These are phyloP conservation scores for Plodia interpunctella DNA, from an alignment of 1,140 invertebrate species.

Conservation along the genomic window DNA sequence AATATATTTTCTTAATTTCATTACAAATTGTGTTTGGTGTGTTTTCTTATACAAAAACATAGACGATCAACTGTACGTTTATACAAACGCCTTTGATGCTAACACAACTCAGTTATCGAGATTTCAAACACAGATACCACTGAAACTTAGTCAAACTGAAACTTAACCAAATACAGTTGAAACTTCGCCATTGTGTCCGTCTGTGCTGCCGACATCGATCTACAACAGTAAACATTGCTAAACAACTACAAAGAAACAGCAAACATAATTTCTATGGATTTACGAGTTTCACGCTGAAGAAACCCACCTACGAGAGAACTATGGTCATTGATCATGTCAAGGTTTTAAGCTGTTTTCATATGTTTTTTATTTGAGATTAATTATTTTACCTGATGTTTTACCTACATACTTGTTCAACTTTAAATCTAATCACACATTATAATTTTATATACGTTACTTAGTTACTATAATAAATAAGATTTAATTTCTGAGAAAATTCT, in stretches of 20 bases:
- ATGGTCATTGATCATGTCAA: background rate
- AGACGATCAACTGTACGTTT: no score
- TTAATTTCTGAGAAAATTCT: no score
- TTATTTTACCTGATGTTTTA: no score
- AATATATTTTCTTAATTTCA: no score
- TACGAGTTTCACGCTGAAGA: background rate
- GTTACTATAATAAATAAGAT: no score
- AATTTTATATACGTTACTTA: no score
- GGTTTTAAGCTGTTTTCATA: no score
- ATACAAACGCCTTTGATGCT: no score
- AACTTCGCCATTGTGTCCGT: background rate
- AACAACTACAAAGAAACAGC: background rate
- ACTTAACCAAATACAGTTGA: background rate
- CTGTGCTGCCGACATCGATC: background rate
- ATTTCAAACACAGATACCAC: background rate
- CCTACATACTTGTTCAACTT: no score
- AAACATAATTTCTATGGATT: background rate
- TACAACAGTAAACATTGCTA: background rate
- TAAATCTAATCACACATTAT: no score
- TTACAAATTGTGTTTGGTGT: no score
- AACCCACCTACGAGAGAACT: background rate
- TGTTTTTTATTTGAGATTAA: no score
- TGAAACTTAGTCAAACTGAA: background rate
- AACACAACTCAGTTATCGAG: background rate
- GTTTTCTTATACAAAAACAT: background rate